Evolutionary conservation across 2,888 invertebrate species (phyloP).

Genomic region (Nemotelus pantherinus): DNA sequence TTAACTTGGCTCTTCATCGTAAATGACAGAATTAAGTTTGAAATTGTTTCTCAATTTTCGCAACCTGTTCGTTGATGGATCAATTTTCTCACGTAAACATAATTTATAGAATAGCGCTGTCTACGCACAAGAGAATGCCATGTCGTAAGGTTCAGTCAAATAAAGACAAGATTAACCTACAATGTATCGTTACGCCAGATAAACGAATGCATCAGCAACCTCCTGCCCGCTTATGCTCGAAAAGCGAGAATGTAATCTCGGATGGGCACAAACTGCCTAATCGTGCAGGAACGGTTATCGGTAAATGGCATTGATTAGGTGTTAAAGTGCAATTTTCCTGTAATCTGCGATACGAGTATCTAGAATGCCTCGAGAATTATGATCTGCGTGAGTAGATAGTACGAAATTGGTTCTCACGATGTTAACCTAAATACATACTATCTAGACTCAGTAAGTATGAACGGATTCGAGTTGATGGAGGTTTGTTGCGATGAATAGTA

Average conservation of each 20-base stretch:
- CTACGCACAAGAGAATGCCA: slow-evolving; percentile 11
- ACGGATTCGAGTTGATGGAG: too few species aligned
- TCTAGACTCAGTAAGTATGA: too few species aligned
- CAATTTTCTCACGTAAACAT: slow-evolving; percentile 43
- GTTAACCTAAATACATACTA: background rate
- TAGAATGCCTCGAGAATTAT: slow-evolving; percentile 10
- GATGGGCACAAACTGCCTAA: slow-evolving; percentile 33
- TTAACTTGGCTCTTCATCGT: background rate
- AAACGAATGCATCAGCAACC: background rate
- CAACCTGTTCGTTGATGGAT: slow-evolving; percentile 36
- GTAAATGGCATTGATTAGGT: slow-evolving; percentile 42
- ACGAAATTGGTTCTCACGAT: slow-evolving; percentile 26
- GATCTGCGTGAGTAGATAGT: slow-evolving; percentile 19
- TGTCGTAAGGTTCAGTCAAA: background rate
- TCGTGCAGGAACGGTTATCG: slow-evolving; percentile 39
- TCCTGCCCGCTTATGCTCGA: background rate
- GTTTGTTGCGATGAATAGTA: too few species aligned
- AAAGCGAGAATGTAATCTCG: slow-evolving; percentile 1
- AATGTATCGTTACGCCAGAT: background rate
- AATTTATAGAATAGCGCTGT: slow-evolving; percentile 7
- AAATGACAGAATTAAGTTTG: slow-evolving; percentile 42
- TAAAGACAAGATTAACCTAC: background rate
- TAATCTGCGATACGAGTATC: slow-evolving; percentile 19
- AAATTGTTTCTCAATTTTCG: slow-evolving; percentile 33
- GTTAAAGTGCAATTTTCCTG: slow-evolving; percentile 39